A percentile compares a stretch with the other conserved stretches of the same genome.
Conservation (phyloP, 2,888 invertebrate genomes). For the Magallana nippona region DNA sequence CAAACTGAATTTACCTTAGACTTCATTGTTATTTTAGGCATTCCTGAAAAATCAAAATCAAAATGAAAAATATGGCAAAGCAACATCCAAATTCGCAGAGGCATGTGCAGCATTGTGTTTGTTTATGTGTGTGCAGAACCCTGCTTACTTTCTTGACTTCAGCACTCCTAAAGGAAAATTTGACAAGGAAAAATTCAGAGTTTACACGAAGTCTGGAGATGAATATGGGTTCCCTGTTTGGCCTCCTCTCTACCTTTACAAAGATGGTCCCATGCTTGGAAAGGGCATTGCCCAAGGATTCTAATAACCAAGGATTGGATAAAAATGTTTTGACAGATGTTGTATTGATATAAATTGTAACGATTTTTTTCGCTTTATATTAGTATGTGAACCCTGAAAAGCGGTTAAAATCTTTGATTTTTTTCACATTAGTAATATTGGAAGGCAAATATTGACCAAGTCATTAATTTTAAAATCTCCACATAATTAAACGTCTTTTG, state of each 20-base stretch:
- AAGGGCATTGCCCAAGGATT: constrained; percentile 38
- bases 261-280: constrained; percentile 47
- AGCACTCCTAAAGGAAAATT: constrained; percentile 40
- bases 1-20: background rate
- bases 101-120: constrained; percentile 51
- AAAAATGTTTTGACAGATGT: too few species aligned
- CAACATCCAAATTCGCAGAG: constrained; percentile 23
- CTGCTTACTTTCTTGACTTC: constrained; percentile 48
- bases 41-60: background rate
- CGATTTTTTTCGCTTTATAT: background rate
- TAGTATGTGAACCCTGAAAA: background rate
- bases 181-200: constrained; percentile 48
- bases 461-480: background rate
- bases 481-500: too few species aligned
- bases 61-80: background rate
- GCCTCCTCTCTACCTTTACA: constrained; percentile 51
- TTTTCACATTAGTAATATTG: background rate
- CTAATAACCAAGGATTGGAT: background rate
- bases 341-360: background rate
- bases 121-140: constrained; percentile 56
- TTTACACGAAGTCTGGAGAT: constrained; percentile 51
- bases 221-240: constrained; percentile 49
- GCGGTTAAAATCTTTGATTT: background rate
- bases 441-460: background rate
- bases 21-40: background rate